A percentile compares a stretch with the other conserved stretches of the same genome.
Evolutionary conservation across 2,113 vertebrate species (phyloP).

Genomic region (Brevimyrus niger): DNA sequence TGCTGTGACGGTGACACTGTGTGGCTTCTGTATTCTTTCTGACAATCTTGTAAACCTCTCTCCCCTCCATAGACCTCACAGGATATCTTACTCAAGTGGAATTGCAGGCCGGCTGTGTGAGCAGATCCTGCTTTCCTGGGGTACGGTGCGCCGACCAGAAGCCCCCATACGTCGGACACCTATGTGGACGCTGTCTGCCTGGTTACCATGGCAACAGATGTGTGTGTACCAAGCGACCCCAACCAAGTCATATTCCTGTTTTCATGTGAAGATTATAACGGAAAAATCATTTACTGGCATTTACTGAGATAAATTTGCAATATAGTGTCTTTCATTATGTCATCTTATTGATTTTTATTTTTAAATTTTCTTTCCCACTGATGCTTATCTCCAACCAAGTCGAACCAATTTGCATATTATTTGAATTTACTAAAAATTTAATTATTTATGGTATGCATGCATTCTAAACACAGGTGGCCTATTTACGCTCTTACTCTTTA

Average conservation of each 20-base stretch:
- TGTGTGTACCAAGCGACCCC: slow-evolving; percentile 49
- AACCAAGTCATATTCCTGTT: slow-evolving; percentile 35
- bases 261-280: background rate
- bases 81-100: slow-evolving; percentile 8
- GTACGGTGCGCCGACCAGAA: slow-evolving; percentile 58
- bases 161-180: slow-evolving; percentile 51
- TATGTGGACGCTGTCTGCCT: slow-evolving; percentile 63
- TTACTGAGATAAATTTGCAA: background rate
- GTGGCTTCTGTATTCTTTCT: background rate
- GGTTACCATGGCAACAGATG: slow-evolving; percentile 61
- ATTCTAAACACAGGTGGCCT: background rate
- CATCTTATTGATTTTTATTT: background rate
- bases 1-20: background rate
- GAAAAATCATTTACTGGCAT: background rate
- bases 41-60: background rate
- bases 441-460: background rate
- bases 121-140: slow-evolving; percentile 65
- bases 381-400: background rate
- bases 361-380: background rate
- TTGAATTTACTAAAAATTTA: background rate
- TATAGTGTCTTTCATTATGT: background rate
- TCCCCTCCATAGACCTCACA: background rate
- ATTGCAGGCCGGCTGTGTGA: slow-evolving; percentile 48
- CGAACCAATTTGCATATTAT: background rate
- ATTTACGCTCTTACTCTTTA: background rate